Evolutionary conservation across 2,888 invertebrate genomes (phyloP).

Genomic region (Trichogramma dendrolimi): DNA sequence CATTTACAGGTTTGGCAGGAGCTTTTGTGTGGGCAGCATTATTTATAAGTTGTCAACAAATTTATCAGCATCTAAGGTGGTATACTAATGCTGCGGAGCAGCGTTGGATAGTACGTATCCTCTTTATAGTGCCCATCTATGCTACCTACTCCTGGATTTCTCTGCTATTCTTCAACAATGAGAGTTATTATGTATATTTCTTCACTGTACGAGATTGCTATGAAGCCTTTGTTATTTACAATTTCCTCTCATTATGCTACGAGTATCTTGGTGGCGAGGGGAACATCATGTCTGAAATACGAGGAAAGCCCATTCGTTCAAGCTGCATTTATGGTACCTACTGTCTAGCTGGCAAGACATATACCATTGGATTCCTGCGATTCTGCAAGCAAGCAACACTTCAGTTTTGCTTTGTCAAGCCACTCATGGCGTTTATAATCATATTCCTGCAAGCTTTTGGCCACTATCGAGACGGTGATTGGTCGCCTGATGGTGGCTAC

Average conservation of each 20-base stretch:
- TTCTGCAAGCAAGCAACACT: slow-evolving; percentile 99
- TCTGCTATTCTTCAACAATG: slow-evolving; percentile 93
- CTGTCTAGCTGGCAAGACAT: slow-evolving; percentile 92
- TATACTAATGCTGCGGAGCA: slow-evolving; percentile 98
- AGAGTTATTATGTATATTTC: slow-evolving; percentile 97
- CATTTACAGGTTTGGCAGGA: slow-evolving; percentile 67
- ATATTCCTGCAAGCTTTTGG: slow-evolving; percentile 93
- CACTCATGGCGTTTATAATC: slow-evolving; percentile 94
- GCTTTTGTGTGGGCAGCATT: slow-evolving; percentile 92
- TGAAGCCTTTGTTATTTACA: slow-evolving; percentile 99
- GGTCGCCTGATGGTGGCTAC: slow-evolving; percentile 94
- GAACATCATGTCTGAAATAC: slow-evolving; percentile 98
- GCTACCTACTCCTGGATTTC: slow-evolving; percentile 98
- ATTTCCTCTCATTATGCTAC: slow-evolving; percentile 97
- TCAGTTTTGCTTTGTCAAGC: slow-evolving; percentile 98
- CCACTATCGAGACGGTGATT: slow-evolving; percentile 97
- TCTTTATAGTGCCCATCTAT: slow-evolving; percentile 99
- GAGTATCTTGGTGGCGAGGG: slow-evolving; percentile 99
- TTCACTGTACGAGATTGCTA: slow-evolving; percentile 99
- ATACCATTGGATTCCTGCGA: slow-evolving; percentile 96
- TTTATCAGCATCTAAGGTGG: slow-evolving; percentile 96
- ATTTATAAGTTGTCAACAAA: slow-evolving; percentile 97
- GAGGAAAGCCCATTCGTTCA: slow-evolving; percentile 94
- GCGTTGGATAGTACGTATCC: slow-evolving; percentile 97
- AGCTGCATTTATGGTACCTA: slow-evolving; percentile 95